Evolutionary conservation across 2,113 vertebrate genomes (phyloP).

Genomic region (Catagonus wagneri): DNA sequence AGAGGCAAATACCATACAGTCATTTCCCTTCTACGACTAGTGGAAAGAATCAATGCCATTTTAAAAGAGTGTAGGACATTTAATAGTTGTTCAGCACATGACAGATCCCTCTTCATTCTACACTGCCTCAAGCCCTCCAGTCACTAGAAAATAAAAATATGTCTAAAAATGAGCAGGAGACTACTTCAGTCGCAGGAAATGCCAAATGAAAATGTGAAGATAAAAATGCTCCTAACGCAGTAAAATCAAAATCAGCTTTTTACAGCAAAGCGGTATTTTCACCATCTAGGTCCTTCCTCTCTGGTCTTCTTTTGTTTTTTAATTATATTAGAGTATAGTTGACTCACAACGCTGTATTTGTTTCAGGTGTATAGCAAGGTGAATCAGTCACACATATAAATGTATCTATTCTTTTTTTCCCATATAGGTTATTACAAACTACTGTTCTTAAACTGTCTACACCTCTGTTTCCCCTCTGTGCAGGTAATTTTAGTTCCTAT

Average conservation of each 20-base stretch:
- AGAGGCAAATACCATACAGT: background rate
- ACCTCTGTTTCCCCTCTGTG: background rate
- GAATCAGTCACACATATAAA: too few relatives aligned
- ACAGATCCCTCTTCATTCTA: background rate
- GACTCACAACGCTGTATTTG: too few relatives aligned
- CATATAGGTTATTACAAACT: too few relatives aligned
- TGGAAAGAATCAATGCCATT: background rate
- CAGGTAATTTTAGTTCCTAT: background rate
- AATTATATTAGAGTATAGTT: too few relatives aligned
- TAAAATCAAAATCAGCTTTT: background rate
- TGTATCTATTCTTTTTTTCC: too few relatives aligned
- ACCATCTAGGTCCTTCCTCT: background rate
- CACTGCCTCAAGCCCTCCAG: background rate
- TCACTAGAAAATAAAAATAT: background rate
- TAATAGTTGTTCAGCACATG: background rate
- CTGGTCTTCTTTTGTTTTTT: too few relatives aligned
- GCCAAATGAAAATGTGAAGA: background rate
- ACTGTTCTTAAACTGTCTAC: accelerated
- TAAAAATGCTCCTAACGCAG: background rate
- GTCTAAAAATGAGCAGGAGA: background rate
- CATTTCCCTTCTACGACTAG: background rate
- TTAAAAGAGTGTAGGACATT: background rate
- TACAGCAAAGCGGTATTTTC: background rate
- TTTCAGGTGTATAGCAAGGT: too few relatives aligned
- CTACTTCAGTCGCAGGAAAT: background rate